Conservation (phyloP, 2,797 vertebrate genomes). For the Lagodon rhomboides region DNA sequence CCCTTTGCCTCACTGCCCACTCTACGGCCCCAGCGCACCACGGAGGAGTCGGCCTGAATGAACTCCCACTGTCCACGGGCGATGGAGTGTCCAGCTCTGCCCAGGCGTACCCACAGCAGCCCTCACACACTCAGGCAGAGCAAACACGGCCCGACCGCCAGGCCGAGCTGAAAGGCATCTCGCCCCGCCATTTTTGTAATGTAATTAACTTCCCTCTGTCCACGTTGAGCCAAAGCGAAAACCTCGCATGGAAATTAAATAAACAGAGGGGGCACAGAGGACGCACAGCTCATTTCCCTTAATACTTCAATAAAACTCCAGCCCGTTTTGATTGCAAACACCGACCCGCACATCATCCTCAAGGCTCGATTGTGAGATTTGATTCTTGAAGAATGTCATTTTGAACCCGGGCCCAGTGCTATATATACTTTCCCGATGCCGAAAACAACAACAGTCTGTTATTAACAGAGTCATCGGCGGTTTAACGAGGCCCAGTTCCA, state of each 20-base stretch:
- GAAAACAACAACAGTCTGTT: slow-evolving; percentile 42
- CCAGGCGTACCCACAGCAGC: slow-evolving; percentile 60
- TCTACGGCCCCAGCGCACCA: slow-evolving; percentile 27
- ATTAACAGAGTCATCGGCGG: slow-evolving; percentile 18
- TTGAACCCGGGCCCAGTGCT: slow-evolving; percentile 50
- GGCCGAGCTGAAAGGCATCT: slow-evolving; percentile 62
- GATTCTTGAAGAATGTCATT: slow-evolving; percentile 63
- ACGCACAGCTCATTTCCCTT: slow-evolving; percentile 79
- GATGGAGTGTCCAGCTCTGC: slow-evolving; percentile 48
- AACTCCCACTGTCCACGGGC: slow-evolving; percentile 57
- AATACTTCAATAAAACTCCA: slow-evolving; percentile 77
- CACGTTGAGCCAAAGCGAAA: slow-evolving; percentile 62
- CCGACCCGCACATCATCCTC: slow-evolving; percentile 53
- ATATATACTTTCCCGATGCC: slow-evolving; percentile 20
- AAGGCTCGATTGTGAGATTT: slow-evolving; percentile 66
- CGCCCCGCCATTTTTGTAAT: slow-evolving; percentile 69
- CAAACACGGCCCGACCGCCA: slow-evolving; percentile 73
- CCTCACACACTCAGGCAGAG: slow-evolving; percentile 73
- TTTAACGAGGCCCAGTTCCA: slow-evolving; percentile 21
- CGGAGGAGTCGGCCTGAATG: slow-evolving; percentile 45
- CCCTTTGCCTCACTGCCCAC: slow-evolving; percentile 53
- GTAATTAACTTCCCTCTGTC: slow-evolving; percentile 73
- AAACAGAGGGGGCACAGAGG: slow-evolving; percentile 74
- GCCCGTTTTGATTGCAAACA: slow-evolving; percentile 77
- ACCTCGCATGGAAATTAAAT: slow-evolving; percentile 74